A percentile compares a stretch with the other conserved stretches of the same genome.
Conservation (phyloP, 2,797 vertebrate genomes). For the Chlorospingus semifuscus region DNA sequence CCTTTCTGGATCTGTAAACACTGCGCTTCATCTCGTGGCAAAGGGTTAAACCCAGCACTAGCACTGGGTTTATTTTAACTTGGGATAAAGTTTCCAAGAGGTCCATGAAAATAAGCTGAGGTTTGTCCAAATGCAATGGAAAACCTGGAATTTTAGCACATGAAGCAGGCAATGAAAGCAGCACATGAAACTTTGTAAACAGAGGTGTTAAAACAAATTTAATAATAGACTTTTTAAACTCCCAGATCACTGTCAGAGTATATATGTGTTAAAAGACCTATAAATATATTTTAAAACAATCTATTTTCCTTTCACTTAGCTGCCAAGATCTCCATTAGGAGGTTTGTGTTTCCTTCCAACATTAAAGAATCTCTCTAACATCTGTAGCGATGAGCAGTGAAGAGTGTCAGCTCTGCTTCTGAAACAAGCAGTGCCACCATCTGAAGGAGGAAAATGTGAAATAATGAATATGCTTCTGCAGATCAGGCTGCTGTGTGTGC, state of each 20-base stretch:
- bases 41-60: neutral
- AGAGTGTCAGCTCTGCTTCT: slow-evolving; percentile 35
- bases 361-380: slow-evolving; percentile 57
- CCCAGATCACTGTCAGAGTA: slow-evolving; percentile 40
- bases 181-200: neutral
- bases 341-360: slow-evolving; percentile 52
- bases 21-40: neutral
- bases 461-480: neutral
- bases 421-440: slow-evolving; percentile 16
- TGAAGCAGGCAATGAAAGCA: neutral
- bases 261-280: slow-evolving; percentile 52
- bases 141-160: neutral
- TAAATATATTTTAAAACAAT: slow-evolving; percentile 59
- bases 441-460: slow-evolving; percentile 2
- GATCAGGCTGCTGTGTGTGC: neutral
- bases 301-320: slow-evolving; percentile 54
- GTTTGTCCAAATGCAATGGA: neutral
- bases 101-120: neutral
- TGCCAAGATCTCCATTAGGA: slow-evolving; percentile 67
- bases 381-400: slow-evolving; percentile 8
- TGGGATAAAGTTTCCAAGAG: neutral
- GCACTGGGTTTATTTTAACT: neutral
- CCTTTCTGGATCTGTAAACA: neutral
- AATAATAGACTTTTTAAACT: slow-evolving; percentile 51
- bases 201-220: slow-evolving; percentile 41